Evolutionary conservation across 2,888 invertebrate genomes (phyloP).

Genomic region (Tromatobia lineatoria): DNA sequence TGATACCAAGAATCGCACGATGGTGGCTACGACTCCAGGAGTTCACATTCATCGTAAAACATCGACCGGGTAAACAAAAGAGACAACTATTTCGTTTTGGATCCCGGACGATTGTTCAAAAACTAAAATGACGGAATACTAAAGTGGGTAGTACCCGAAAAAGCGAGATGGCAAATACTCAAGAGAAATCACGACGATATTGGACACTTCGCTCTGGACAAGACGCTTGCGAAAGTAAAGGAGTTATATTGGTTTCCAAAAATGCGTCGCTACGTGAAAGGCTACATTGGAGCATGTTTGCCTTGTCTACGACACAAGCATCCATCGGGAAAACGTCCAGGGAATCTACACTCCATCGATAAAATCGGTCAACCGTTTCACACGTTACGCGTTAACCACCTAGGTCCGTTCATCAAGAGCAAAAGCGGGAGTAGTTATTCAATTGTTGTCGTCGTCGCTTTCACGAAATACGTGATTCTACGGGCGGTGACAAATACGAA

Average conservation of each 20-base stretch:
- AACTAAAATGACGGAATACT: slow-evolving; percentile 4
- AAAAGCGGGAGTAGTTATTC: slow-evolving; percentile 45
- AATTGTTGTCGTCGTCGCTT: too few species aligned
- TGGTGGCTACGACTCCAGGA: slow-evolving; percentile 17
- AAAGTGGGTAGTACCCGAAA: slow-evolving; percentile 51
- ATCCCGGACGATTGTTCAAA: slow-evolving; percentile 32
- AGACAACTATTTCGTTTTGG: slow-evolving; percentile 1
- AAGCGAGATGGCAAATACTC: slow-evolving; percentile 48
- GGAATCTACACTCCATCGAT: slow-evolving; percentile 62
- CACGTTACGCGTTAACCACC: slow-evolving; percentile 65
- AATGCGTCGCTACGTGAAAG: slow-evolving; percentile 67
- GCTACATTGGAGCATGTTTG: slow-evolving; percentile 68
- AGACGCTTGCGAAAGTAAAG: slow-evolving; percentile 61
- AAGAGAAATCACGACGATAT: slow-evolving; percentile 65
- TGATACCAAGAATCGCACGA: slow-evolving; percentile 29
- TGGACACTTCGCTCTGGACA: slow-evolving; percentile 69
- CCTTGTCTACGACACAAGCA: slow-evolving; percentile 64
- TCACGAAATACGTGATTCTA: too few species aligned
- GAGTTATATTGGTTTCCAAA: slow-evolving; percentile 71
- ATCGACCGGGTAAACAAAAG: slow-evolving; percentile 14
- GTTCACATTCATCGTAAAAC: slow-evolving; percentile 6
- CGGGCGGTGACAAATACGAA: slow-evolving; percentile 56
- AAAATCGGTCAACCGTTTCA: slow-evolving; percentile 63
- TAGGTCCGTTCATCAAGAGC: slow-evolving; percentile 64
- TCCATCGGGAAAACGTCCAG: slow-evolving; percentile 47